Conservation (phyloP, 1,140 invertebrate genomes). For the Chrysomallon squamiferum region DNA sequence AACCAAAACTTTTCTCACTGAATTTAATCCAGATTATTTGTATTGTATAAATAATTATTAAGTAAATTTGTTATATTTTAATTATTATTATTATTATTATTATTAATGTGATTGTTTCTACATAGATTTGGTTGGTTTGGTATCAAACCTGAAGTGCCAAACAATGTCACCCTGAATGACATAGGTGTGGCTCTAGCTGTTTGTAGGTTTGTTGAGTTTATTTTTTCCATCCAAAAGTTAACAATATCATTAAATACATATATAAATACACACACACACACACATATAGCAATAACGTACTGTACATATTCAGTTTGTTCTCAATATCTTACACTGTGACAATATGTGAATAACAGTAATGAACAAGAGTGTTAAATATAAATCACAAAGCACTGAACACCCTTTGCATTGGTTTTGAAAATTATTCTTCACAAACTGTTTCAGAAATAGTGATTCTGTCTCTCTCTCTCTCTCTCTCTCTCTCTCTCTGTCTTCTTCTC, state of each 20-base stretch:
- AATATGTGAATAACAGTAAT: neutral
- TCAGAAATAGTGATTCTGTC: too few relatives aligned
- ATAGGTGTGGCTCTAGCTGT: slow-evolving; percentile 57
- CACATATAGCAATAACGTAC: neutral
- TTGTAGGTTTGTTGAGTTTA: slow-evolving; percentile 41
- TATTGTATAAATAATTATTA: too few relatives aligned
- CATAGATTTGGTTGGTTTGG: slow-evolving; percentile 63
- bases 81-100: too few relatives aligned
- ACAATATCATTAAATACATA: neutral
- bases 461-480: too few relatives aligned
- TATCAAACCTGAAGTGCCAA: slow-evolving; percentile 44
- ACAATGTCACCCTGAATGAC: slow-evolving; percentile 56
- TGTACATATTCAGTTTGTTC: neutral
- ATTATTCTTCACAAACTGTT: too few relatives aligned
- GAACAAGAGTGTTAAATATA: neutral
- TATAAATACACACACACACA: neutral
- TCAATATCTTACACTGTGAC: neutral
- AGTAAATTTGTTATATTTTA: too few relatives aligned
- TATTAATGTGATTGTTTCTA: too few relatives aligned
- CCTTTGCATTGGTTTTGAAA: too few relatives aligned
- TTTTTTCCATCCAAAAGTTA: too few relatives aligned
- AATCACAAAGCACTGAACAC: neutral
- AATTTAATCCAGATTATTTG: too few relatives aligned
- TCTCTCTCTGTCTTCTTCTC: too few relatives aligned
- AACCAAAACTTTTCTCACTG: too few relatives aligned